Conservation (phyloP, 1,140 invertebrate species). For the Sarcophaga peregrina region DNA sequence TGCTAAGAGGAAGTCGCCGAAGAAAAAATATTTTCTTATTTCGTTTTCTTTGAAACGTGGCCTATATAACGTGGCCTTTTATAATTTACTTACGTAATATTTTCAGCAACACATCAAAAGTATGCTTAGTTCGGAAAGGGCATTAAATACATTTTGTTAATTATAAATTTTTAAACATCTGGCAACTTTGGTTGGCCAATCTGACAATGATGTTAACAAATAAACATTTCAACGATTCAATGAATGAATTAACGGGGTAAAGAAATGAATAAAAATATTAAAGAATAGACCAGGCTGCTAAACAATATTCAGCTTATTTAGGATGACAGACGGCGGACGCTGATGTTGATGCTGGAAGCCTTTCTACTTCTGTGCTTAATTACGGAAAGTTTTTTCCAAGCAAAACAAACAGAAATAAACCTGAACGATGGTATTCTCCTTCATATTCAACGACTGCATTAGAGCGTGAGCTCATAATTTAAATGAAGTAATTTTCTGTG, state of each 20-base stretch:
- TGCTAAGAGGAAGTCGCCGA: too few relatives aligned
- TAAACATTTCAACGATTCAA: not conserved
- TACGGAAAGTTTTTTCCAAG: not conserved
- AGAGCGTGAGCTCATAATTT: slow-evolving; percentile 39
- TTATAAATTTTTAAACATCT: not conserved
- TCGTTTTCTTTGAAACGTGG: too few relatives aligned
- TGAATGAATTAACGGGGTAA: not conserved
- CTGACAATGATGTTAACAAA: not conserved
- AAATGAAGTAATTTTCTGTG: slow-evolving; percentile 37
- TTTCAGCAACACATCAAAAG: too few relatives aligned
- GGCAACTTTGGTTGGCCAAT: not conserved
- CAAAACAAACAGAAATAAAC: not conserved
- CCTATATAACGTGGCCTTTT: too few relatives aligned
- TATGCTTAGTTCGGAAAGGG: too few relatives aligned
- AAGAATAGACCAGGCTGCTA: not conserved
- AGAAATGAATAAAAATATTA: not conserved
- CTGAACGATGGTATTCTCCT: not conserved
- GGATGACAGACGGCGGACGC: not conserved
- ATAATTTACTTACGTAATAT: too few relatives aligned
- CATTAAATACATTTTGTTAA: too few relatives aligned
- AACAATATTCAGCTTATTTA: not conserved
- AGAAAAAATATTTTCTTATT: too few relatives aligned
- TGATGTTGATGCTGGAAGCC: not conserved
- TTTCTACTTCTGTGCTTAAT: not conserved
- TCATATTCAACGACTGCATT: not conserved